Evolutionary conservation across 2,797 vertebrate genomes (phyloP).

Genomic region (Aplochiton taeniatus): DNA sequence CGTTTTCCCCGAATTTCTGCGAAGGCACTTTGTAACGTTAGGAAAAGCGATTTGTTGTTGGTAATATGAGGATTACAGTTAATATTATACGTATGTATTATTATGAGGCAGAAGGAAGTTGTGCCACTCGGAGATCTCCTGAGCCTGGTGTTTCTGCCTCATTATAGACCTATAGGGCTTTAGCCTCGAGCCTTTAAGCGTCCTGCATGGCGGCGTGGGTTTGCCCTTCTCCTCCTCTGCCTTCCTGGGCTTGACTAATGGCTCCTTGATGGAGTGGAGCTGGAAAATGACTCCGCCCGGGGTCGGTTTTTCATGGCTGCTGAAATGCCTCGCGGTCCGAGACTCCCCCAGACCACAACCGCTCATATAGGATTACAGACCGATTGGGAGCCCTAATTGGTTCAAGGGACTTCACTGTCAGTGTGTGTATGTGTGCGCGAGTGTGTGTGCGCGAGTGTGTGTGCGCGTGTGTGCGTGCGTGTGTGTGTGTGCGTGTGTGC

Average conservation of each 20-base stretch:
- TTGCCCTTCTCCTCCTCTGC: slow-evolving; percentile 6
- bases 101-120: background rate
- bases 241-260: slow-evolving; percentile 33
- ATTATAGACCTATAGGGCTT: too few relatives aligned
- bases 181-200: too few relatives aligned
- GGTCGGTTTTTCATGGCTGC: slow-evolving; percentile 49
- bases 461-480: slow-evolving; percentile 9
- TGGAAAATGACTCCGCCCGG: slow-evolving; percentile 49
- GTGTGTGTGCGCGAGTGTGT: slow-evolving; percentile 26
- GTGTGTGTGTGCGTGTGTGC: slow-evolving; percentile 19
- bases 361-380: slow-evolving; percentile 58
- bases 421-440: background rate
- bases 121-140: background rate
- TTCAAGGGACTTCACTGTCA: slow-evolving; percentile 21
- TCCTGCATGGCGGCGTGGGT: too few relatives aligned
- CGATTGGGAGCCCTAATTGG: slow-evolving; percentile 54
- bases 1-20: background rate
- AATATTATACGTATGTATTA: background rate
- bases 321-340: slow-evolving; percentile 38
- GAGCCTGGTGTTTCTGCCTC: background rate
- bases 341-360: slow-evolving; percentile 50
- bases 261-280: slow-evolving; percentile 37
- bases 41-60: too few relatives aligned
- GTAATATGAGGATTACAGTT: too few relatives aligned
- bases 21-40: too few relatives aligned